Conservation (phyloP, 30 jellyfish, hydroid and myxozoan species). For the Cassiopea xamachana region DNA sequence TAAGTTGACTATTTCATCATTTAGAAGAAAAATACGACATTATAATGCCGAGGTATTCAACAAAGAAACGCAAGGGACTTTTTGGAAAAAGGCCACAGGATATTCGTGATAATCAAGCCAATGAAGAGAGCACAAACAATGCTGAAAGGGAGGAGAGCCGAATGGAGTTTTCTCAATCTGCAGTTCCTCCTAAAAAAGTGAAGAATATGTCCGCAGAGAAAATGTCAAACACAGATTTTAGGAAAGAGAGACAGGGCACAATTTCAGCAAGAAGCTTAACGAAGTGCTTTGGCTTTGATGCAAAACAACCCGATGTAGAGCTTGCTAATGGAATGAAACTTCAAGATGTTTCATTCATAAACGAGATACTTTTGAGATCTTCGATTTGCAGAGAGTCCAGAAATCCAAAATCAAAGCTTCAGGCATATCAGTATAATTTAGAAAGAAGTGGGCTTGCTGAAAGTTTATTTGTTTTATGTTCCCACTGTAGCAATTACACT, state of each 20-base stretch:
- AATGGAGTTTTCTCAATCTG: neutral
- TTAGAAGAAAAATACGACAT: neutral
- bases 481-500: constrained; percentile 1
- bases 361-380: neutral
- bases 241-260: neutral
- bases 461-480: constrained; percentile 4
- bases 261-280: constrained; percentile 3
- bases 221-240: constrained; percentile 22
- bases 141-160: constrained; percentile 1
- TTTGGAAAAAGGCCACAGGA: constrained; percentile 36
- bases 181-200: neutral
- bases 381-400: neutral
- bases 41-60: constrained; percentile 24
- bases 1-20: neutral
- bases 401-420: neutral
- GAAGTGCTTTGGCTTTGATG: constrained; percentile 15
- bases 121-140: constrained; percentile 16
- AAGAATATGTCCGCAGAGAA: constrained; percentile 33
- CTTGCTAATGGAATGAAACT: constrained; percentile 28
- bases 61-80: constrained; percentile 32
- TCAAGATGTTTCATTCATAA: constrained; percentile 33
- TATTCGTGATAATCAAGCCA: neutral
- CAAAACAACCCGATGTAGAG: constrained; percentile 3
- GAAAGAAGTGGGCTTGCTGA: constrained; percentile 38
- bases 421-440: neutral